phyloP scores from a whole-genome alignment of 2,113 vertebrate genomes.

The Scomber scombrus region DNA sequence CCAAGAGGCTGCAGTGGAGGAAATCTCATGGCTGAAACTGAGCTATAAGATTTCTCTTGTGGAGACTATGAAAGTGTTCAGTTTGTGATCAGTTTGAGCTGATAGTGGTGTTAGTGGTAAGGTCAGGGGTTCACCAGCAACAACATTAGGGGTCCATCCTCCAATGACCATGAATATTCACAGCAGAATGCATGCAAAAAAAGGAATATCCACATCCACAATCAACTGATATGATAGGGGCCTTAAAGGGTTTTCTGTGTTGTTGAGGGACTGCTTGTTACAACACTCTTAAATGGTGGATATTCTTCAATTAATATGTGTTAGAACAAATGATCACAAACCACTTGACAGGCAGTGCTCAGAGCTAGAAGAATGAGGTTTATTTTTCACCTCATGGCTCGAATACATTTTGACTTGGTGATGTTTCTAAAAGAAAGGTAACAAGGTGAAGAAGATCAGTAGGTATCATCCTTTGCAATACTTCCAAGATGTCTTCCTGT shows the following conservation, averaged over 20 bases:
- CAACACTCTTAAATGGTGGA: too few relatives aligned
- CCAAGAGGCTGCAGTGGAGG: neutral
- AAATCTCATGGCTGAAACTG: neutral
- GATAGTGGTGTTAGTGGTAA: too few relatives aligned
- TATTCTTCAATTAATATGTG: neutral
- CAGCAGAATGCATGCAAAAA: too few relatives aligned
- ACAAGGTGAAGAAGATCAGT: neutral
- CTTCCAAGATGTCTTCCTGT: neutral
- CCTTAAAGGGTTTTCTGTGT: neutral
- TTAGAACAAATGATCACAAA: neutral
- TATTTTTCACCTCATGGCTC: too few relatives aligned
- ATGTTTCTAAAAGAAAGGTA: conserved; percentile 9
- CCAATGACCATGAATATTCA: neutral
- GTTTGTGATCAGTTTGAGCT: too few relatives aligned
- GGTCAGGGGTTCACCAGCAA: neutral
- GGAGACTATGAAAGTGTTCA: neutral
- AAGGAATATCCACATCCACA: too few relatives aligned
- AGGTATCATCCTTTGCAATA: too few relatives aligned
- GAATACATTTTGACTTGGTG: neutral
- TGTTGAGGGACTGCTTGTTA: too few relatives aligned
- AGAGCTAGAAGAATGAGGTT: too few relatives aligned
- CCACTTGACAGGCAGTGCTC: too few relatives aligned
- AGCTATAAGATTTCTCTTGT: neutral
- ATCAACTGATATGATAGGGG: neutral
- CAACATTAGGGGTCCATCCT: neutral